A percentile compares a stretch with the other conserved stretches of the same genome.
Evolutionary conservation across 2,113 vertebrate species (phyloP).

Genomic region (Grus americana): DNA sequence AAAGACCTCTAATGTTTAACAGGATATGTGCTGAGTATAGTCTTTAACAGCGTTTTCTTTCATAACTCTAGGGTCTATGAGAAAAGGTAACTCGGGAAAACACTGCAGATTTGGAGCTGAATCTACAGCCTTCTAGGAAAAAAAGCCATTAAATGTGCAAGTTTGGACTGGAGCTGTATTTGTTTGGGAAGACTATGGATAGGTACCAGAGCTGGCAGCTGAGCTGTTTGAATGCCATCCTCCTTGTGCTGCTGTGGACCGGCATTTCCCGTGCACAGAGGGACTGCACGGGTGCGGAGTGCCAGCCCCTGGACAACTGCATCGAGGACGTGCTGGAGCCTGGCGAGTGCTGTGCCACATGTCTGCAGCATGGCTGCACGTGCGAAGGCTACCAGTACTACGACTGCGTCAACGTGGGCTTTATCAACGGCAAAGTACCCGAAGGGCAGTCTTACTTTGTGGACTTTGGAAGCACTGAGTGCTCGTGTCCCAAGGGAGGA

Average conservation of each 20-base stretch:
- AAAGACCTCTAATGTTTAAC: constrained; percentile 71
- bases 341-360: constrained; percentile 83
- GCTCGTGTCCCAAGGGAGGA: constrained; percentile 87
- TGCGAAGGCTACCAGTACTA: constrained; percentile 97
- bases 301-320: constrained; percentile 84
- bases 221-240: constrained; percentile 38
- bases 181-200: constrained; percentile 63
- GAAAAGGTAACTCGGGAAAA: constrained; percentile 47
- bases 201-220: constrained; percentile 26
- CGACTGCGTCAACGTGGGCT: constrained; percentile 90
- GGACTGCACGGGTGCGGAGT: constrained; percentile 85
- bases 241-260: constrained; percentile 64
- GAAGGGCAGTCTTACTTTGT: constrained; percentile 94
- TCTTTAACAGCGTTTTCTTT: constrained; percentile 73
- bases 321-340: constrained; percentile 86
- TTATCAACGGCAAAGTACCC: constrained; percentile 86
- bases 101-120: neutral
- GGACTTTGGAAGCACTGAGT: constrained; percentile 95
- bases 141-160: neutral
- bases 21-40: constrained; percentile 58
- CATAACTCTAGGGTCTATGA: constrained; percentile 68
- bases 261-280: constrained; percentile 42
- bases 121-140: neutral
- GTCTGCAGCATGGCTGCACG: constrained; percentile 84
- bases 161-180: neutral